Base-by-base conservation (phyloP, 1,140 invertebrate genomes). In the Drosophila arawakana region DNA sequence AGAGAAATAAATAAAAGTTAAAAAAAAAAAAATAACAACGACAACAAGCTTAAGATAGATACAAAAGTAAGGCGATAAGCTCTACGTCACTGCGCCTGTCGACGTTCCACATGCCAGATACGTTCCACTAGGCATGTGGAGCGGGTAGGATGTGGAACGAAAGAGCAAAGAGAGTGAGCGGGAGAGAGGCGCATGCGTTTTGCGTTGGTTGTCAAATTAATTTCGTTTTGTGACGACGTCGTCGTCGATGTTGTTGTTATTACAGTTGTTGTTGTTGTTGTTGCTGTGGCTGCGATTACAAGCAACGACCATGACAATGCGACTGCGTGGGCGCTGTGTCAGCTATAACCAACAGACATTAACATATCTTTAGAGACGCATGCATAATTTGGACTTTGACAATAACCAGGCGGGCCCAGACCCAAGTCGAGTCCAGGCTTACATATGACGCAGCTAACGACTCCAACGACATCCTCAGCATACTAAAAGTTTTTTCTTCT, bases 191-290 rank as follows among this genome's bases (percentile, higher is more conserved):
- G 70, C 80, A 88, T 88, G 83, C 83, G 76, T 88, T 83, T 89
- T 80, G 83, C 83, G 84, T 89, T 89, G 83, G 83, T 81, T 88
- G 83, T 88, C 83, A 88, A 88, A 88, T 88, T 88, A 88, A 88
- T 88, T 88, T 88, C 80, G 62, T 83, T 78, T 79, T 86, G 73
- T 79, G 76, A 76, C 68, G 73, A 76, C 61, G 72, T 72, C 76
- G 67, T 75, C 73, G 73, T 62, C 46, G 50, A 68, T 25, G 60
- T 50, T 18, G 39, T 15, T 37, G 34, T 37, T 35, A 5, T 30
- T 50, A 46, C 5, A 15, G 2, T 46, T 15, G 15, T 21, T 21
- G 18, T 21, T 21, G 18, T 46, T 25, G 37, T 11, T 39, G 21
- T 18, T 46, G 11, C 73, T 63, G 52, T 39, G 62, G 59, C 55